Conservation (phyloP, 2,113 vertebrate species). For the Anseranas semipalmata region DNA sequence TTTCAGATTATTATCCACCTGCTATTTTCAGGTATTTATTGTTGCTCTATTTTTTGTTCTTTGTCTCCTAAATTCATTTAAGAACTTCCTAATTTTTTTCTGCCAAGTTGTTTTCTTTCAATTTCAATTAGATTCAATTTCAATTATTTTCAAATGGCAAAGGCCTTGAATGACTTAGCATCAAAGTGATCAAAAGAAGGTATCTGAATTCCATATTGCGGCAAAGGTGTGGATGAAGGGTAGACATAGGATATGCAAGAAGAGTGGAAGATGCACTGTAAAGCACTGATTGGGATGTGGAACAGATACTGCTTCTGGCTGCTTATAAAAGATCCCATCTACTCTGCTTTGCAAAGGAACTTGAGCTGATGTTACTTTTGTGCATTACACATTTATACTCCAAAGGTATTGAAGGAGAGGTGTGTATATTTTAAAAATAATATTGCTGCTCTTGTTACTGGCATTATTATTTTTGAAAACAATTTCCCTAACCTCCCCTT, state of each 20-base stretch:
- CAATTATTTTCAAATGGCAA: slow-evolving; percentile 24
- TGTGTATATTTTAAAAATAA: neutral
- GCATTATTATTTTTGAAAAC: neutral
- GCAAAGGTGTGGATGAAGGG: neutral
- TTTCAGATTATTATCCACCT: neutral
- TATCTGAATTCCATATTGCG: neutral
- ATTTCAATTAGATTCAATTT: neutral
- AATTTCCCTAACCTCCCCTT: neutral
- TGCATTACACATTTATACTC: neutral
- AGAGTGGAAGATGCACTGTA: neutral
- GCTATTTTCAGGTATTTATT: neutral
- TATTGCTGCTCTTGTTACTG: neutral
- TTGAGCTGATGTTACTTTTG: neutral
- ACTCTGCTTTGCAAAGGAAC: neutral
- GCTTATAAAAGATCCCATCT: neutral
- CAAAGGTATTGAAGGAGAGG: neutral
- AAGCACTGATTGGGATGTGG: neutral
- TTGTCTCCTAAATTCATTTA: neutral
- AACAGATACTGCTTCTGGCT: slow-evolving; percentile 23
- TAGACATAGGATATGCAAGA: neutral
- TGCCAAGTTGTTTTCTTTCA: neutral
- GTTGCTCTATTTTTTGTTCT: neutral
- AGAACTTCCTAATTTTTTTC: neutral
- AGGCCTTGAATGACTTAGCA: neutral
- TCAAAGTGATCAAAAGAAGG: neutral